Evolutionary conservation across 2,113 vertebrate genomes (phyloP), one percentile per base, ranked within the genome.

Genomic region (Cyanocitta stelleri): DNA sequence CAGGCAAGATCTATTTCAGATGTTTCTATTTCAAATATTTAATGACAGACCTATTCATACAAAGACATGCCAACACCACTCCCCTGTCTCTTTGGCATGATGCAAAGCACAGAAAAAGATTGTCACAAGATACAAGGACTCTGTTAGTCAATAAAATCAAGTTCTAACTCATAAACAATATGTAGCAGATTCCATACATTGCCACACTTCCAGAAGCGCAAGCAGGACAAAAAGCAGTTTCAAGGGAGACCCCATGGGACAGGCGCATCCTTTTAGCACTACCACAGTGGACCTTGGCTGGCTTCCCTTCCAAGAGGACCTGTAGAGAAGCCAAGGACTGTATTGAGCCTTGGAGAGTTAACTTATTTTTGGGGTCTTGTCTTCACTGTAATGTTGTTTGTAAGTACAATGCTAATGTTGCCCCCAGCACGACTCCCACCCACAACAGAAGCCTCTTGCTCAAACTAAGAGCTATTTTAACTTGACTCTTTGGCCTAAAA

Each of bases 21-120:
- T 96, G 96, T 95, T 96, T 94, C 95, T 96, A 94, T 97, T 96
- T 94, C 93, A 97, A 97, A 93, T 96, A 96, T 96, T 96, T 97
- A 97, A 95, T 95, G 96, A 97, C 92, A 95, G 96, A 97, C 96
- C 95, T 96, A 97, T 97, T 97, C 96, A 97, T 97, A 89, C 88
- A 95, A 92, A 93, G 95, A 96, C 94, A 95, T 95, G 96, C 96
- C 96, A 97, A 84, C 91, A 95, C 96, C 95, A 97, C 93, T 97
- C 96, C 96, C 83, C 94, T 96, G 96, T 92, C 94, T 97, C 79
- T 93, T 59, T 90, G 91, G 90, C 96, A 84, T 43, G 88, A 90
- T 88, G 90, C 77, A 92, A 87, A 96, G 76, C 90, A 89, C 86
- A 95, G 92, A 88, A 95, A 90, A 95, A 95, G 83, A 90, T 16